A percentile compares a stretch with the other conserved stretches of the same genome.
These are phyloP conservation scores for Myripristis murdjan DNA, from an alignment of 2,797 vertebrate species.

Conservation along the genomic window DNA sequence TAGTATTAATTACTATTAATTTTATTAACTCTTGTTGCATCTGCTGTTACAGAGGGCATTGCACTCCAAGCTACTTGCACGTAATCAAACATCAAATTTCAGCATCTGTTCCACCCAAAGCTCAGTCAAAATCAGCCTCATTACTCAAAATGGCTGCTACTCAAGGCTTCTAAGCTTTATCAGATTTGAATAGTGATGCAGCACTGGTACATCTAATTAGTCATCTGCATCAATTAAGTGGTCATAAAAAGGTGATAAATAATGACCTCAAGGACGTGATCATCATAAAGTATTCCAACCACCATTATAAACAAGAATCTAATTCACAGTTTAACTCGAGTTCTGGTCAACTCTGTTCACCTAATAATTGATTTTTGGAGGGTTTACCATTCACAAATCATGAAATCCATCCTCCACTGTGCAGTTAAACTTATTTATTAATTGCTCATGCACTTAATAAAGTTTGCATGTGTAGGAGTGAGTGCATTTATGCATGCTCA, in stretches of 20 bases:
- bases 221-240: constrained; percentile 16
- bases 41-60: no score
- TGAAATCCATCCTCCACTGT: no score
- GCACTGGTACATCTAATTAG: constrained; percentile 43
- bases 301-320: no score
- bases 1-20: background rate
- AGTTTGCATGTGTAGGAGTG: constrained; percentile 29
- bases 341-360: no score
- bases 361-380: no score
- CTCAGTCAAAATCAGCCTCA: constrained; percentile 57
- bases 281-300: no score
- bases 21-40: no score
- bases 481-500: background rate
- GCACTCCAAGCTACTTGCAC: background rate
- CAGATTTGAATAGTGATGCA: constrained; percentile 63
- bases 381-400: no score
- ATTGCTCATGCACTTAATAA: background rate
- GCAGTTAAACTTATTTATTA: no score
- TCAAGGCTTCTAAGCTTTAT: constrained; percentile 44
- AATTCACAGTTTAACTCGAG: no score
- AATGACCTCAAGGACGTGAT: no score
- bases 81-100: constrained; percentile 12
- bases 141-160: constrained; percentile 79
- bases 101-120: constrained; percentile 11
- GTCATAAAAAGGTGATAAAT: no score